A percentile compares a stretch with the other conserved stretches of the same genome.
Conservation (phyloP, 64 coral and sea anemone genomes). For the Anthopleura sola region DNA sequence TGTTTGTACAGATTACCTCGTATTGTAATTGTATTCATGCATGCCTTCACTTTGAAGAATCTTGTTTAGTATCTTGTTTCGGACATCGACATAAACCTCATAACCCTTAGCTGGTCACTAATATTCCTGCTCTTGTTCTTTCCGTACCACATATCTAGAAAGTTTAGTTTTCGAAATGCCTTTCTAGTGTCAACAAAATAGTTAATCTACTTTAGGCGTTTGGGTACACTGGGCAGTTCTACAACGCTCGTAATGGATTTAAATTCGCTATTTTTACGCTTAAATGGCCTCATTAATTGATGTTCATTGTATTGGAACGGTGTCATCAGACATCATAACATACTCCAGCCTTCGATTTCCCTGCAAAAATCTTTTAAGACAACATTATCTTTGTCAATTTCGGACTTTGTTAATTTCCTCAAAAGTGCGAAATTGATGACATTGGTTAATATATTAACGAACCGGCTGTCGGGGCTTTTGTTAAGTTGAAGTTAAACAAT, state of each 20-base stretch:
- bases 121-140: not conserved
- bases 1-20: constrained; percentile 20
- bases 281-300: constrained; percentile 1
- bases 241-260: constrained; percentile 8
- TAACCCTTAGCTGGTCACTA: not conserved
- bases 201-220: constrained; percentile 18
- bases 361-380: not conserved
- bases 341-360: not conserved
- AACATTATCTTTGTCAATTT: not conserved
- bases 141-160: not conserved
- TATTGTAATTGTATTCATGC: constrained; percentile 29
- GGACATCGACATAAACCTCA: not conserved
- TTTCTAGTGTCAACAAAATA: not conserved
- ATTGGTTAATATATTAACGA: not conserved
- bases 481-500: not conserved
- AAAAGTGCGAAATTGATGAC: constrained; percentile 5
- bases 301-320: not conserved
- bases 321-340: not conserved
- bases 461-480: constrained; percentile 2
- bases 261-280: constrained; percentile 21
- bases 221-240: not conserved
- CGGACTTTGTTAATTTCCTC: not conserved
- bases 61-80: constrained; percentile 7
- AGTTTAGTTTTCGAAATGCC: not conserved
- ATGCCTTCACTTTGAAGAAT: constrained; percentile 18